Evolutionary conservation across 2,888 invertebrate species (phyloP), one percentile per base, ranked within the genome.

Genomic region (Acleris laterana): DNA sequence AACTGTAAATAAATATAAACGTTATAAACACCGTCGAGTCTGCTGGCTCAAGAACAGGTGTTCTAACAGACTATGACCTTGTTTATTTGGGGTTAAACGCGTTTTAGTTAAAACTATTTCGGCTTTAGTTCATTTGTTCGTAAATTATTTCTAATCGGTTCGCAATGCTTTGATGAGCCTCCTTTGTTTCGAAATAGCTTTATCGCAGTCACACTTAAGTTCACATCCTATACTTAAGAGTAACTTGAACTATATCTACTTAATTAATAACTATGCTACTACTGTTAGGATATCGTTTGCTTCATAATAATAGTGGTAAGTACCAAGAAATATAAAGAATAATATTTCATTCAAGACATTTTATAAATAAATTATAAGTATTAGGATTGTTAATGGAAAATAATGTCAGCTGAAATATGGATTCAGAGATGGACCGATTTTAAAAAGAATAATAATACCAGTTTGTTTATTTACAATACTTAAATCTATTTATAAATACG

Each of bases 11-110:
- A 9, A 65, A 22, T 56, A 11, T 44, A 61, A 61, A 5, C 5
- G 53, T 55, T 72, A 71, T 85, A 89, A 90, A 89, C 87, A 87
- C 89, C 85, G 77, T 75, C 77, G 79, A 85, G 84, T 87, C 88
- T 90, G 90, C 79, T 87, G 91, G 93, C 91, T 92, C 92, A 90
- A 89, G 91, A 91, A 90, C 90, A 63, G 32, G 69, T 59, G 89
- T 90, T 90, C 90, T 87, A 86, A 85, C 90, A 90, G 90, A 85
- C 87, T 79, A 75, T 73, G 76, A 75, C 78, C 84, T 88, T 88
- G 80, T 90, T 89, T 89, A 86, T 81, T 78, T 69, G 68, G 69
- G 58, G 76, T 72, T 69, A 20, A 32, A 55, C 46, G 2, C 9
- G 63, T 63, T 67, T 42, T 44, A 3, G 51, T 62, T 25, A 3